Conservation (phyloP, 2,113 vertebrate genomes). For the Gulo gulo region DNA sequence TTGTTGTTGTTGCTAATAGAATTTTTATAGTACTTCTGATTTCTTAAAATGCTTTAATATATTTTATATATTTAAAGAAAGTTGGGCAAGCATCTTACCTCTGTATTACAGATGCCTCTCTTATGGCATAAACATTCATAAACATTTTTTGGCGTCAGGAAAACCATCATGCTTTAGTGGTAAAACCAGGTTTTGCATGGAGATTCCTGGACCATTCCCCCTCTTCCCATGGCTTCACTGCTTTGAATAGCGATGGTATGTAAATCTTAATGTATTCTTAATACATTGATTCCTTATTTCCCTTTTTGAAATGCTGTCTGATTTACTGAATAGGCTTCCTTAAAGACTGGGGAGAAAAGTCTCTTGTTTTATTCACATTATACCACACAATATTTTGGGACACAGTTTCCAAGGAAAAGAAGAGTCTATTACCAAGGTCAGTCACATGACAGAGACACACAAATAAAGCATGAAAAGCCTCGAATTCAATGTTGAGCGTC, state of each 20-base stretch:
- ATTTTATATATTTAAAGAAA: not conserved
- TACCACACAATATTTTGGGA: not conserved
- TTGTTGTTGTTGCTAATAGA: not conserved
- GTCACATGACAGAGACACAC: not conserved
- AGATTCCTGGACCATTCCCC: rapidly evolving
- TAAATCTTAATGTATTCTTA: not conserved
- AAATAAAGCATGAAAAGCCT: not conserved
- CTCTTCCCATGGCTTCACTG: not conserved
- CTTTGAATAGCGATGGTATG: not conserved
- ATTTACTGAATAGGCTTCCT: not conserved
- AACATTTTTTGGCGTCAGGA: not conserved
- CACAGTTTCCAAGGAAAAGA: not conserved
- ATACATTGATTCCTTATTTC: not conserved
- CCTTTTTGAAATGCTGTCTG: not conserved
- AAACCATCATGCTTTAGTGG: not conserved
- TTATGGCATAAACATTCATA: not conserved
- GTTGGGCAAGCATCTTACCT: not conserved
- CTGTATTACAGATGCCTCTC: not conserved
- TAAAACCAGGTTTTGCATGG: not conserved
- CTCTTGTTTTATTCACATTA: not conserved
- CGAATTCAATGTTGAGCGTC: not conserved
- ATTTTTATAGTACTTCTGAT: not conserved
- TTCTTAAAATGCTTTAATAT: not conserved
- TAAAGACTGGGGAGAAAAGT: not conserved
- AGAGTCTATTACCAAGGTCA: not conserved